Evolutionary conservation across 2,113 vertebrate genomes (phyloP).

Genomic region (Amazona vittata): DNA sequence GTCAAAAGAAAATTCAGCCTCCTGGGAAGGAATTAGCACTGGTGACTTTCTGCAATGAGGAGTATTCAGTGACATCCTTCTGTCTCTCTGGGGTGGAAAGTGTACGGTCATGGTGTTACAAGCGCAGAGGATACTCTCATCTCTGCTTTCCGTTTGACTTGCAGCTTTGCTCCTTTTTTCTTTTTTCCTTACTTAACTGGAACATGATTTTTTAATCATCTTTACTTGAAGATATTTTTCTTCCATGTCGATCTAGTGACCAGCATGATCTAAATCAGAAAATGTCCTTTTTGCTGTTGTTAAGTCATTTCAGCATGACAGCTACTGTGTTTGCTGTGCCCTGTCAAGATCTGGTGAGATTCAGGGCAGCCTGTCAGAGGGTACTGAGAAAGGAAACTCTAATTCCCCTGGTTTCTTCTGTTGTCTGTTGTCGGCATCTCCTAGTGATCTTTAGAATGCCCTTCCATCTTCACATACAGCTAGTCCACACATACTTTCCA

Average conservation of each 20-base stretch:
- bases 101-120: rapidly evolving
- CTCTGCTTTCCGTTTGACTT: background rate
- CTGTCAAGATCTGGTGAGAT: background rate
- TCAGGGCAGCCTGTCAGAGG: background rate
- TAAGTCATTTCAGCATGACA: background rate
- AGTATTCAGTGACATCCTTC: background rate
- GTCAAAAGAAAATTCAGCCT: background rate
- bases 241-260: background rate
- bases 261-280: background rate
- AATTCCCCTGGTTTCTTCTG: background rate
- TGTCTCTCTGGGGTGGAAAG: background rate
- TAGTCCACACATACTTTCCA: background rate
- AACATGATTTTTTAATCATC: background rate
- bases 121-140: background rate
- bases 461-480: background rate
- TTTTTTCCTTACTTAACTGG: background rate
- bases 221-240: background rate
- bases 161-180: background rate
- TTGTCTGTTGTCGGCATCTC: background rate
- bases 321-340: background rate
- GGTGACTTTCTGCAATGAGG: background rate
- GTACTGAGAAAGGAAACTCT: background rate
- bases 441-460: background rate
- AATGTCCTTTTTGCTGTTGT: background rate
- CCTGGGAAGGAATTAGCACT: background rate